Base-by-base conservation (phyloP, 2,797 vertebrate species). In the Brachyalestes nurse region DNA sequence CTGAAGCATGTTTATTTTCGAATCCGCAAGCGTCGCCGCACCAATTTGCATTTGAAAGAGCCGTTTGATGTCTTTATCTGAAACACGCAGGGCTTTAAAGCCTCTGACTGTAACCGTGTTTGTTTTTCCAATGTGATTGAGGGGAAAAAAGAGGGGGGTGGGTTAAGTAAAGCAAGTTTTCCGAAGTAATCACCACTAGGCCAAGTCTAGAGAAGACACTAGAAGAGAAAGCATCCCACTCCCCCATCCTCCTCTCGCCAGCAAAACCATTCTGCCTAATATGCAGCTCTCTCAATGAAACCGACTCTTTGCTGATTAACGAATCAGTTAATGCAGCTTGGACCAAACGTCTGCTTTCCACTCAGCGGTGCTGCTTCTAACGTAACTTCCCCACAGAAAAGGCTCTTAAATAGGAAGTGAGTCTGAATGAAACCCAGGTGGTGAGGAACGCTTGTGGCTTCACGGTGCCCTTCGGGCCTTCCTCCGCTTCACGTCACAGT, bases 61-160 rank as follows among this genome's bases (percentile, higher is more conserved):
- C 47, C 47, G 76, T 83, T 84, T 86, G 86, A 87, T 86, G 86
- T 84, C 78, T 84, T 82, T 84, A 86, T 86, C 82, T 84, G 82
- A 80, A 81, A 81, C 78, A 65, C 58, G 49, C 62, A 47, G 75
- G 6, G 83, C 85, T 84, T 81, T 86, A 81, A 86, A 83, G 83
- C 78, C 45, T 74, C 75, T 79, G 85, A 83, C 74, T 83, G 75
- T 72, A 77, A 71, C 78, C 47, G 77, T 79, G 80, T 85, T 81
- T 66, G 71, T 80, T 51, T 71, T 82, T 64, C 53, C 62, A 72
- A 25, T 78, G 73, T 77, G 75, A 77, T 83, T 47, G 74, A 73
- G 81, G 69, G 57, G 28, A 28, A 28, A 40, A 69, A 42, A 28
- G 55, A 69, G 49, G 19, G 17, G 58, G 10, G 57, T 8, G 77